Conservation (phyloP, 2,888 invertebrate genomes). For the Microctonus hyperodae region DNA sequence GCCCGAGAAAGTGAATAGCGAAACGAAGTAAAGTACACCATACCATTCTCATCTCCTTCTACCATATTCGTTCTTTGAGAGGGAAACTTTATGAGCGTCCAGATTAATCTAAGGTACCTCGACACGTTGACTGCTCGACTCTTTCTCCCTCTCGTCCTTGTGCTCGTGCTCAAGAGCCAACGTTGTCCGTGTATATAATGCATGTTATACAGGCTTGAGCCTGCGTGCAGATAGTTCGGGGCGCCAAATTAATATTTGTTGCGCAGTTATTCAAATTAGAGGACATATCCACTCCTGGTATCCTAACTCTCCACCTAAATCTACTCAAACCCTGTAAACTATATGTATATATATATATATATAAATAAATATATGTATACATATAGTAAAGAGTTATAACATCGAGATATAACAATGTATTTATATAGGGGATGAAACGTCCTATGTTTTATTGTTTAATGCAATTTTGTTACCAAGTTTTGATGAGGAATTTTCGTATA, state of each 20-base stretch:
- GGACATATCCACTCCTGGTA: slow-evolving; percentile 17
- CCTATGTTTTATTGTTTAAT: slow-evolving; percentile 21
- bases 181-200: neutral
- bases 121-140: slow-evolving; percentile 27
- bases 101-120: slow-evolving; percentile 38
- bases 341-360: neutral
- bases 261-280: slow-evolving; percentile 53
- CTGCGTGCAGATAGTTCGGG: neutral
- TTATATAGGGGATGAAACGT: slow-evolving; percentile 22
- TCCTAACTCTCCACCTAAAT: slow-evolving; percentile 20
- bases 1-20: slow-evolving; percentile 22
- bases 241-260: slow-evolving; percentile 51
- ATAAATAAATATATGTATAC: neutral
- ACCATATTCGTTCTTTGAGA: slow-evolving; percentile 32
- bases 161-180: slow-evolving; percentile 1
- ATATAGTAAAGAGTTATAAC: slow-evolving; percentile 7
- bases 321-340: neutral
- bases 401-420: neutral
- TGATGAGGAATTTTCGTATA: slow-evolving; percentile 32
- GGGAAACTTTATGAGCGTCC: slow-evolving; percentile 37
- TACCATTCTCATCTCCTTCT: slow-evolving; percentile 22
- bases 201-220: neutral
- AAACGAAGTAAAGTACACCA: slow-evolving; percentile 37
- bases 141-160: slow-evolving; percentile 8
- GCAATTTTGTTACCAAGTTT: slow-evolving; percentile 30